A percentile compares a stretch with the other conserved stretches of the same genome.
Evolutionary conservation across 2,797 vertebrate genomes (phyloP).

Genomic region (Meriones psammophilus): DNA sequence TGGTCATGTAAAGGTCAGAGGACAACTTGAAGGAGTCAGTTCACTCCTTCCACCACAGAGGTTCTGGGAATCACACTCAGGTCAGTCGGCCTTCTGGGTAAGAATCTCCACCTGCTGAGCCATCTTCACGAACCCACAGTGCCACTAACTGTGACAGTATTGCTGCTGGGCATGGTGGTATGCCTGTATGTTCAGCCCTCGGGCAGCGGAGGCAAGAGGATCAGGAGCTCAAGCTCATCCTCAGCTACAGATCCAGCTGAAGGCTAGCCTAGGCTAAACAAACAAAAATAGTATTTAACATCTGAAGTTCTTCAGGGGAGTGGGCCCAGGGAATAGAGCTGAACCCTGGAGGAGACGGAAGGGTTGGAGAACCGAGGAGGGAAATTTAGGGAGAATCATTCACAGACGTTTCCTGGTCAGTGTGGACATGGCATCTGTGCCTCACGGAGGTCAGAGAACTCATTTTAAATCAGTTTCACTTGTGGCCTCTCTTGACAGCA

Average conservation of each 20-base stretch:
- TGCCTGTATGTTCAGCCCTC: not conserved
- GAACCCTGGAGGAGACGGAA: not conserved
- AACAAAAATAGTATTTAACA: not conserved
- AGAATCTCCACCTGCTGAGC: not conserved
- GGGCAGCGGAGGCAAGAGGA: not conserved
- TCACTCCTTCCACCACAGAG: not conserved
- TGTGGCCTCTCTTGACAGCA: not conserved
- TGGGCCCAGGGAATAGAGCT: not conserved
- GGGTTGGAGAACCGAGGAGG: not conserved
- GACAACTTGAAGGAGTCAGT: not conserved
- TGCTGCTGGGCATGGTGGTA: not conserved
- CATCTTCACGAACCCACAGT: not conserved
- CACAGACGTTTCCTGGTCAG: not conserved
- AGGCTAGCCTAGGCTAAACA: not conserved
- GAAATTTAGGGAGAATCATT: not conserved
- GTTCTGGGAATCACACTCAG: not conserved
- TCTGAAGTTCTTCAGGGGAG: not conserved
- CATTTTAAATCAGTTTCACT: slow-evolving; percentile 35
- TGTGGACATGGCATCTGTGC: not conserved
- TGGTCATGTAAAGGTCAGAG: not conserved
- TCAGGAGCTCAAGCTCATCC: not conserved
- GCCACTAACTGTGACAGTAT: not conserved
- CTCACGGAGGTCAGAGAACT: slow-evolving; percentile 31
- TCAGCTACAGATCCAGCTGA: not conserved
- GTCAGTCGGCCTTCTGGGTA: not conserved